These are phyloP conservation scores for Harmothoe impar DNA, from an alignment of 2,888 invertebrate species.

Conservation along the genomic window DNA sequence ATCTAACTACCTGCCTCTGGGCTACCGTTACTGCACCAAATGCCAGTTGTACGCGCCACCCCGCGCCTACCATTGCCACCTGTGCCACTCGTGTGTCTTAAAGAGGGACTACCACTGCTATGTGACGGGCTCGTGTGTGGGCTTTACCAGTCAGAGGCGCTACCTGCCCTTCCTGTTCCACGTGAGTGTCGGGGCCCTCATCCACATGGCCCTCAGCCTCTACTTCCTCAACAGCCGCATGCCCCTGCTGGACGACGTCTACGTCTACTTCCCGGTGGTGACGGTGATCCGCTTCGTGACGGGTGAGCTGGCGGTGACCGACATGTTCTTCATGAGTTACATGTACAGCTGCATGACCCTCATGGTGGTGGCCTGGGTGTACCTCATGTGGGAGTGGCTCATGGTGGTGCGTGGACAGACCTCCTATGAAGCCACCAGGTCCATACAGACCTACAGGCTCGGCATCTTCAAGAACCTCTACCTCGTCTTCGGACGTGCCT, in stretches of 20 bases:
- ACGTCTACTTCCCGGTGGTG: slow-evolving; percentile 74
- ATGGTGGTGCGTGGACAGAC: slow-evolving; percentile 75
- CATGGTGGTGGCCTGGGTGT: slow-evolving; percentile 70
- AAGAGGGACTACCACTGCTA: slow-evolving; percentile 84
- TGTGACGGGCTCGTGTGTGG: slow-evolving; percentile 83
- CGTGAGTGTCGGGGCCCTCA: slow-evolving; percentile 69
- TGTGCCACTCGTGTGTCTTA: slow-evolving; percentile 79
- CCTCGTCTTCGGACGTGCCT: slow-evolving; percentile 78
- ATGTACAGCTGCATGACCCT: slow-evolving; percentile 37
- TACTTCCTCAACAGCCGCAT: slow-evolving; percentile 73
- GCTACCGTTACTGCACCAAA: slow-evolving; percentile 73
- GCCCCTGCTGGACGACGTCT: slow-evolving; percentile 70
- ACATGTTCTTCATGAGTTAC: slow-evolving; percentile 43
- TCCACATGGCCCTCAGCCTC: slow-evolving; percentile 73
- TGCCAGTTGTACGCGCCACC: slow-evolving; percentile 76
- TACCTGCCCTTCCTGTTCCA: slow-evolving; percentile 82
- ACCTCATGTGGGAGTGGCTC: slow-evolving; percentile 74
- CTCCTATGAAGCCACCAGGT: slow-evolving; percentile 76
- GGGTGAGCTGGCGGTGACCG: slow-evolving; percentile 71
- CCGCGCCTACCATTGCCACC: slow-evolving; percentile 82
- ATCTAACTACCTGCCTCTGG: slow-evolving; percentile 61
- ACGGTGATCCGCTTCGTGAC: slow-evolving; percentile 71
- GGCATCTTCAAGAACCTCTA: slow-evolving; percentile 71
- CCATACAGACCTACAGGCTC: slow-evolving; percentile 72
- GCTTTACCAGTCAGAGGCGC: slow-evolving; percentile 84